Conservation (phyloP, 2,113 vertebrate species). For the Cathartes aura region DNA sequence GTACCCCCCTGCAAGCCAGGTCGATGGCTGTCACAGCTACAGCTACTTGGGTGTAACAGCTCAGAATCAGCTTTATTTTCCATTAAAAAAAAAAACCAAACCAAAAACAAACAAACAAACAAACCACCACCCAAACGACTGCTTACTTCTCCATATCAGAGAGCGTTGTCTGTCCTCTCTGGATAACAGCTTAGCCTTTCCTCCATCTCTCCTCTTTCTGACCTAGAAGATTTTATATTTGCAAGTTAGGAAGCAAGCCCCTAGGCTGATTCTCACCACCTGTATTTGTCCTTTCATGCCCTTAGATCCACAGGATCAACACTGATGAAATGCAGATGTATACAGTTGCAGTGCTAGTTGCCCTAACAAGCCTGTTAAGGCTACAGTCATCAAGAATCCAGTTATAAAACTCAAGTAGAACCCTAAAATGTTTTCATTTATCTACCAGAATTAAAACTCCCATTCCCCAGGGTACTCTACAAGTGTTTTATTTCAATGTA, state of each 20-base stretch:
- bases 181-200: neutral
- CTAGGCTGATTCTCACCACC: neutral
- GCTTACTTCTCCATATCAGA: neutral
- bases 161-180: neutral
- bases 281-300: neutral
- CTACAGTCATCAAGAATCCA: neutral
- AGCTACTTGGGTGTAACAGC: neutral
- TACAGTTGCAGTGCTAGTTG: neutral
- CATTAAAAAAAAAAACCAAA: neutral
- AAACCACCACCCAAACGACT: too few species aligned
- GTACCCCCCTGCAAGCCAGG: neutral
- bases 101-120: neutral
- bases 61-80: neutral
- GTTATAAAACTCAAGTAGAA: neutral
- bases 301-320: neutral
- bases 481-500: neutral
- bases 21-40: neutral
- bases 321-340: neutral
- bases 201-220: neutral
- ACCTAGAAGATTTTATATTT: neutral
- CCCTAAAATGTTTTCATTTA: neutral
- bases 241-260: neutral
- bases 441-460: neutral
- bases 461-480: neutral
- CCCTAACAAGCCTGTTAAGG: neutral